These are phyloP conservation scores for Oikopleura dioica DNA, from an alignment of 23 tunicate species.

Conservation along the genomic window DNA sequence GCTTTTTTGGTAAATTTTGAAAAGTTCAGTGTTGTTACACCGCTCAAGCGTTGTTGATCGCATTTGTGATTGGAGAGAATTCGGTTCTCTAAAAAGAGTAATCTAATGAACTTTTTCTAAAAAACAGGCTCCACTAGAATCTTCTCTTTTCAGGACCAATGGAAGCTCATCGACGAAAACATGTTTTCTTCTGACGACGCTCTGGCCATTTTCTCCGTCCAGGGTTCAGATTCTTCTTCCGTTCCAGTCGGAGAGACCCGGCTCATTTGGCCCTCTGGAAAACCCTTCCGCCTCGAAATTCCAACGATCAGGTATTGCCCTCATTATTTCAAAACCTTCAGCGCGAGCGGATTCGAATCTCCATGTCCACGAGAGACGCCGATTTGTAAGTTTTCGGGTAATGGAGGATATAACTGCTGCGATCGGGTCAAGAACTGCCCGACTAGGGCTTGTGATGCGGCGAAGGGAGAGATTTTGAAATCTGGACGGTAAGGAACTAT, in stretches of 20 bases:
- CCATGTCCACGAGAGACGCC: neutral
- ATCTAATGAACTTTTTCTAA: no score
- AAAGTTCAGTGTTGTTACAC: no score
- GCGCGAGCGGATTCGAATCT: neutral
- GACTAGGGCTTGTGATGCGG: no score
- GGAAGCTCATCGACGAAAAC: neutral
- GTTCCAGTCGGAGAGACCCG: neutral
- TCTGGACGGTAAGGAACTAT: no score
- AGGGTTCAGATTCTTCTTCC: neutral
- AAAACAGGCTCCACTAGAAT: no score
- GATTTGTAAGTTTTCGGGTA: neutral
- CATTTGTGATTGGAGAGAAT: no score
- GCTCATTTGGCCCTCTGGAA: neutral
- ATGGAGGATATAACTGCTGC: neutral
- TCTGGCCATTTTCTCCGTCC: neutral
- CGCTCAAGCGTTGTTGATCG: no score
- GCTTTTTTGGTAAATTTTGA: no score
- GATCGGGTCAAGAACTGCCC: neutral
- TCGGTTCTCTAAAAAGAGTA: no score
- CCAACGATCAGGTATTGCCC: neutral
- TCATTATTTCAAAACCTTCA: neutral
- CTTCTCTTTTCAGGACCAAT: neutral
- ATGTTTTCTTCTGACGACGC: neutral
- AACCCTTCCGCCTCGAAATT: neutral
- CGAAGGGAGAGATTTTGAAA: no score